Conservation (phyloP, 2,888 invertebrate species). For the Oegoconia quadripuncta region DNA sequence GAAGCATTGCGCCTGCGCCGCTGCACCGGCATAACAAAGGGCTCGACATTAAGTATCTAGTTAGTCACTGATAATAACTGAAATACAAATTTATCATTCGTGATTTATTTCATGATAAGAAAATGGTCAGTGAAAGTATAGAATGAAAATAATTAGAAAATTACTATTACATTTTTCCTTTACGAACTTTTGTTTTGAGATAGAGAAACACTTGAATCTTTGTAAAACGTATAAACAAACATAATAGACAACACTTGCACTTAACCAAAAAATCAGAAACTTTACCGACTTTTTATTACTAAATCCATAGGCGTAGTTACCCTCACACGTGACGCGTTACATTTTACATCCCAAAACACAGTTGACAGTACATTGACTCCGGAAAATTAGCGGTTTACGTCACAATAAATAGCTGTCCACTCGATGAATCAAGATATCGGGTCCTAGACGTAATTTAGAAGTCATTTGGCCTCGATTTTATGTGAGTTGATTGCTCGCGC, state of each 20-base stretch:
- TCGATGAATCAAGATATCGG: background rate
- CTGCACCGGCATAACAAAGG: constrained; percentile 52
- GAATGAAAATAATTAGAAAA: too few relatives aligned
- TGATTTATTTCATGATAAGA: background rate
- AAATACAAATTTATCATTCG: too few relatives aligned
- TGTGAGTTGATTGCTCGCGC: constrained; percentile 30
- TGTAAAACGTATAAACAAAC: background rate
- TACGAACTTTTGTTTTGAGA: too few relatives aligned
- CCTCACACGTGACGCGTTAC: constrained; percentile 51
- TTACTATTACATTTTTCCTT: too few relatives aligned
- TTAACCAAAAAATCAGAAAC: constrained; percentile 42
- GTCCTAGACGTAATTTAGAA: background rate
- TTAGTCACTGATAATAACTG: background rate
- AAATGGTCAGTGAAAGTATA: too few relatives aligned
- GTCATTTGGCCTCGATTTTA: background rate
- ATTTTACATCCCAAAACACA: constrained; percentile 60
- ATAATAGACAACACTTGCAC: background rate
- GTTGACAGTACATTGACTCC: constrained; percentile 36
- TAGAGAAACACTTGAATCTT: background rate
- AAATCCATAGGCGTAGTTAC: constrained; percentile 73
- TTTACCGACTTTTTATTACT: constrained; percentile 76
- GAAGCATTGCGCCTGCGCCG: constrained; percentile 58
- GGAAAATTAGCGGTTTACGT: constrained; percentile 27
- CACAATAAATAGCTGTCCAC: constrained; percentile 33
- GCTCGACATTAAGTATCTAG: constrained; percentile 17